A percentile compares a stretch with the other conserved stretches of the same genome.
Conservation (phyloP, 2,888 invertebrate species). For the Pandemis heparana region DNA sequence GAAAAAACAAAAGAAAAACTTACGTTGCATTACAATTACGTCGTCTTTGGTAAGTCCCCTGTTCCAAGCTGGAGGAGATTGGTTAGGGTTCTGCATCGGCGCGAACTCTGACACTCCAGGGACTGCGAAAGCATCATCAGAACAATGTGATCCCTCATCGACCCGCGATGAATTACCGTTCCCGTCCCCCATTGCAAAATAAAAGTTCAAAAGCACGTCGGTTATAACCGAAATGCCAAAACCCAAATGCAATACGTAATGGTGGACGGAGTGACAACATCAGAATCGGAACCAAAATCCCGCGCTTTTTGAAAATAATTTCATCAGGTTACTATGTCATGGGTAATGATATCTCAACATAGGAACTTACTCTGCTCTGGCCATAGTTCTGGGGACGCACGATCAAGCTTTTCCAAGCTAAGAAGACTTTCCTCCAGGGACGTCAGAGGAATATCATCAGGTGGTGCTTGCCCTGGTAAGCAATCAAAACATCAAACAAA, state of each 20-base stretch:
- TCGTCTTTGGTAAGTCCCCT: constrained; percentile 90
- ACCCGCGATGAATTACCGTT: constrained; percentile 59
- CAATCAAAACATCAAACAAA: constrained; percentile 42
- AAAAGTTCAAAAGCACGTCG: constrained; percentile 70
- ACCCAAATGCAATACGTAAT: constrained; percentile 55
- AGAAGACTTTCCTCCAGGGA: constrained; percentile 91
- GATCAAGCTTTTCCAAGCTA: constrained; percentile 95
- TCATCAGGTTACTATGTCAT: constrained; percentile 7
- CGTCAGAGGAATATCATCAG: constrained; percentile 82
- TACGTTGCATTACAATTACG: constrained; percentile 91
- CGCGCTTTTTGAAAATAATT: constrained; percentile 77
- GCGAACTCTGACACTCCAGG: constrained; percentile 96
- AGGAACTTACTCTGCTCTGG: constrained; percentile 94
- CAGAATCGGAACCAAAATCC: constrained; percentile 62
- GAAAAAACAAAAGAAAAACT: constrained; percentile 65
- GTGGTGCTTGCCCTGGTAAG: constrained; percentile 72
- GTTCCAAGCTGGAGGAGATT: constrained; percentile 88
- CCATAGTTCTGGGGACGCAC: constrained; percentile 98
- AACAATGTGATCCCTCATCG: constrained; percentile 65
- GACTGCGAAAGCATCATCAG: constrained; percentile 87
- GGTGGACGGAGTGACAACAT: constrained; percentile 74
- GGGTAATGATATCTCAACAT: neutral
- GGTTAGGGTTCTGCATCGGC: constrained; percentile 85
- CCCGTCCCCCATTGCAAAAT: constrained; percentile 68
- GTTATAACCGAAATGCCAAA: constrained; percentile 73